Base-by-base conservation (phyloP, 2,888 invertebrate genomes). In the Apoderus coryli region DNA sequence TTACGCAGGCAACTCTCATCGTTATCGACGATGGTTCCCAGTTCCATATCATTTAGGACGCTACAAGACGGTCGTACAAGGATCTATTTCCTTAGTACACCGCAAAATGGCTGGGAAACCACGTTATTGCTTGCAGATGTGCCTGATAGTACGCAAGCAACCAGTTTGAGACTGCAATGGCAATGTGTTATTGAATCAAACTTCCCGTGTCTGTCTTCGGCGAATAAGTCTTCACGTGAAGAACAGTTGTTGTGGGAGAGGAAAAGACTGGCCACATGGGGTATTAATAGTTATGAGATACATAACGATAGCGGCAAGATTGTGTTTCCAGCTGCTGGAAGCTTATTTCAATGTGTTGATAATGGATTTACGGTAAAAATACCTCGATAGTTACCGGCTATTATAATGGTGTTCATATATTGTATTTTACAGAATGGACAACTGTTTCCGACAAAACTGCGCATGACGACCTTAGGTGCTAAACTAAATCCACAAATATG, bases 251-350 rank as follows among this genome's bases (percentile, higher is more conserved):
- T 90, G 36, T 78, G 88, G 67, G 95, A 95, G 56, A 61, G 95
- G 14, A 90, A 92, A 59, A 68, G 95, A 31, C 69, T 90, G 23
- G 80, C 89, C 0, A 82, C 84, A 0, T 88, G 85, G 78, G 90
- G 95, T 12, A 92, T 95, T 33, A 89, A 89, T 1, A 84, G 86
- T 0, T 95, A 92, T 50, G 89, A 92, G 55, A 65, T 90, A 29
- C 84, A 90, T 46, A 68, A 72, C 16, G 67, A 65, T 4, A 76
- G 78, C 13, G 89, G 89, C 14, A 75, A 81, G 48, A 76, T 95
- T 44, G 76, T 93, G 34, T 93, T 93, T 59, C 86, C 92, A 9
- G 85, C 89, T 35, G 78, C 82, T 0, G 82, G 86, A 32, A 80
- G 81, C 36, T 64, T 95, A 38, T 93, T 84, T 57, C 80, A 85